These are phyloP conservation scores for Philaenus spumarius DNA, from an alignment of 1,140 invertebrate species.

Conservation along the genomic window DNA sequence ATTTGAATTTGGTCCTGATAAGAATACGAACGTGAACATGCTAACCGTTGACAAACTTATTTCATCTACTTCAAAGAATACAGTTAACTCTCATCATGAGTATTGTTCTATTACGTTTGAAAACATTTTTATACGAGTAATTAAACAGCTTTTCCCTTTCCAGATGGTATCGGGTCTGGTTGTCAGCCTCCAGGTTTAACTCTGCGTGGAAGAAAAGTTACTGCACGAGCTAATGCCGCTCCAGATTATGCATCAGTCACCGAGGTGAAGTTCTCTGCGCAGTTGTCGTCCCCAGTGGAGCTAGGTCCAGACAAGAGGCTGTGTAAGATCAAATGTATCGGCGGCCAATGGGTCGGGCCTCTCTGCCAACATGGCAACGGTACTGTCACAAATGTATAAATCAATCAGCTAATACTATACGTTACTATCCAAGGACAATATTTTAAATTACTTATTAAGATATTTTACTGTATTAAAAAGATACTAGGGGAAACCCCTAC, in stretches of 20 bases:
- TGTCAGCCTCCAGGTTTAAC: slow-evolving; percentile 28
- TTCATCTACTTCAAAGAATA: too few relatives aligned
- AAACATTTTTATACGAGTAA: too few relatives aligned
- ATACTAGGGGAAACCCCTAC: too few relatives aligned
- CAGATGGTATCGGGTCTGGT: slow-evolving; percentile 15
- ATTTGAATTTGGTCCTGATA: too few relatives aligned
- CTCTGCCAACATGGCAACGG: slow-evolving; percentile 50
- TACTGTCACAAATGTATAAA: slow-evolving; percentile 27
- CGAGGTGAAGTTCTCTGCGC: slow-evolving; percentile 57
- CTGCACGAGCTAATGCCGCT: slow-evolving; percentile 24
- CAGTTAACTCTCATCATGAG: too few relatives aligned
- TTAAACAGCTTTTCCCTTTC: too few relatives aligned
- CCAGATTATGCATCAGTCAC: slow-evolving; percentile 37
- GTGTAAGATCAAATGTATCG: slow-evolving; percentile 75
- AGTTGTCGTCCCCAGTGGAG: slow-evolving; percentile 38
- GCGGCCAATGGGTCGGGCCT: slow-evolving; percentile 72
- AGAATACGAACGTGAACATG: too few relatives aligned
- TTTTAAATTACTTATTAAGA: too few relatives aligned
- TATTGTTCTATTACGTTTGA: too few relatives aligned
- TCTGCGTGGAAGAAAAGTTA: slow-evolving; percentile 27
- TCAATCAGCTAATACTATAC: too few relatives aligned
- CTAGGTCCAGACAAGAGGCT: slow-evolving; percentile 59
- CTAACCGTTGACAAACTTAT: too few relatives aligned
- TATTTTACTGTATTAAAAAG: neutral
- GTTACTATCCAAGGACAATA: too few relatives aligned